Evolutionary conservation across 2,113 vertebrate genomes (phyloP).

Genomic region (Dromas ardeola): DNA sequence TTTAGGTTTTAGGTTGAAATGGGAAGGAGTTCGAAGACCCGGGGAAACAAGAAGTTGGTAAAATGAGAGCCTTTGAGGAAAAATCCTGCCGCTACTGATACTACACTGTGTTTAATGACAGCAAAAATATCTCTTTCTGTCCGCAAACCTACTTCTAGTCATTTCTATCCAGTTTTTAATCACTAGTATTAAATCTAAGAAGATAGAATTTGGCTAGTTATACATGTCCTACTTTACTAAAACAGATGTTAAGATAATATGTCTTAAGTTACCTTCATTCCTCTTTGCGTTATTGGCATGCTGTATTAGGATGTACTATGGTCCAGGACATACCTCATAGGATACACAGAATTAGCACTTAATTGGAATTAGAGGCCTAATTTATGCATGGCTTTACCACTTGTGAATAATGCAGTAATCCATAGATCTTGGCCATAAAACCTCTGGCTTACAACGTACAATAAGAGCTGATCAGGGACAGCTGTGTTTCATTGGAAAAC

Average conservation of each 20-base stretch:
- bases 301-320: background rate
- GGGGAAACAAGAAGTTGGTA: background rate
- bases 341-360: slow-evolving; percentile 23
- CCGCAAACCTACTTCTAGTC: background rate
- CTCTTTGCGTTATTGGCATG: background rate
- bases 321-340: slow-evolving; percentile 13
- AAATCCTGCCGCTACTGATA: background rate
- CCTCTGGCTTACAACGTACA: background rate
- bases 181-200: background rate
- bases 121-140: background rate
- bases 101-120: background rate
- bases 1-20: background rate
- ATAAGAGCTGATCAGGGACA: slow-evolving; percentile 23
- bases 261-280: background rate
- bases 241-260: background rate
- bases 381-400: slow-evolving; percentile 39
- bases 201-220: background rate
- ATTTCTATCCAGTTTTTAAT: background rate
- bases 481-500: slow-evolving; percentile 31
- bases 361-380: slow-evolving; percentile 48
- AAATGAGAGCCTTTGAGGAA: background rate
- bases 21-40: background rate
- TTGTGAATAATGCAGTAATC: slow-evolving; percentile 47
- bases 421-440: slow-evolving; percentile 43
- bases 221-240: background rate